Evolutionary conservation across 2,888 invertebrate genomes (phyloP).

Genomic region (Ligdia adustata): DNA sequence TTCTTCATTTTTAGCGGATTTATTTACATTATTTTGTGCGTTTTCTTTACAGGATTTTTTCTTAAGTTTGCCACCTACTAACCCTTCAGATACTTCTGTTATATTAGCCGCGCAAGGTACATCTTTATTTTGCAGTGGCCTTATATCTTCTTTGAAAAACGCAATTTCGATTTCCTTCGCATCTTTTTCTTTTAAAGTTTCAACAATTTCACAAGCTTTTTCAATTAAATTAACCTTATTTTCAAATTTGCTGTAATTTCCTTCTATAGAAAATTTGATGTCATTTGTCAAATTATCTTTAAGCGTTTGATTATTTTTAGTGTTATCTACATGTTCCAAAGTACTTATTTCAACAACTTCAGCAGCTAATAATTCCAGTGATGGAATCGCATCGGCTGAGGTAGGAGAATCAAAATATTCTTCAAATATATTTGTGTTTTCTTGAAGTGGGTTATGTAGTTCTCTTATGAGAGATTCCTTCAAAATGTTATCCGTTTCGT

Average conservation of each 20-base stretch:
- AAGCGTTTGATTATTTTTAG: neutral
- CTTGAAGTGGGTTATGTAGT: neutral
- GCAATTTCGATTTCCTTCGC: too few species aligned
- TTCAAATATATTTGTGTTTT: conserved; percentile 7
- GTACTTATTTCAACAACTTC: conserved; percentile 12
- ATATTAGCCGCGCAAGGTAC: too few species aligned
- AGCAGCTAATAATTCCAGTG: conserved; percentile 7
- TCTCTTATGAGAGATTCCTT: neutral
- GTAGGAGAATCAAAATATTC: conserved; percentile 23
- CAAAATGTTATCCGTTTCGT: neutral
- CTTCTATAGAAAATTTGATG: neutral
- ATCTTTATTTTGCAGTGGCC: too few species aligned
- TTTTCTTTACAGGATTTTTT: too few species aligned
- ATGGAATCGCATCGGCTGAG: conserved; percentile 5
- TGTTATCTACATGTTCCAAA: conserved; percentile 9
- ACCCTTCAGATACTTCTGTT: too few species aligned
- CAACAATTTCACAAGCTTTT: neutral
- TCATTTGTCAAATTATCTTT: conserved; percentile 4
- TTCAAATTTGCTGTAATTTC: neutral
- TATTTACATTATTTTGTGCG: too few species aligned
- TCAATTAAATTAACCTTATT: neutral
- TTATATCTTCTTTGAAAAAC: too few species aligned
- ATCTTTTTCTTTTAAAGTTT: too few species aligned
- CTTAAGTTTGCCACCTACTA: too few species aligned
- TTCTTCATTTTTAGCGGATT: too few species aligned